Evolutionary conservation across 2,797 vertebrate genomes (phyloP).

Genomic region (Nothura maculosa): DNA sequence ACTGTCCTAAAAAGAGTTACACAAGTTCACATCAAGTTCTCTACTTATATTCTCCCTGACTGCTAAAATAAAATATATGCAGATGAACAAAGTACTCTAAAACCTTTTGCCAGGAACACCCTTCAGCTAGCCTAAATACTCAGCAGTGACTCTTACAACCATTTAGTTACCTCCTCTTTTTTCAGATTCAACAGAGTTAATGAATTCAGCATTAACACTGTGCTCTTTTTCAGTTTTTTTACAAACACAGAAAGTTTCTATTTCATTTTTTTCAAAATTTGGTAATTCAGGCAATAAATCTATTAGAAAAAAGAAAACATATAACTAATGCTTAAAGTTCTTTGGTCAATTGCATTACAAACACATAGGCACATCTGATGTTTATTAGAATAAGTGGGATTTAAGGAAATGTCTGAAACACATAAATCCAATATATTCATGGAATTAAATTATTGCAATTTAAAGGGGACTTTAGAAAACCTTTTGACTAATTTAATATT

Average conservation of each 20-base stretch:
- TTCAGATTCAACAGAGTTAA: neutral
- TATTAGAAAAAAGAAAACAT: neutral
- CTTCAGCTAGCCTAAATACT: accelerated
- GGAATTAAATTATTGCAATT: neutral
- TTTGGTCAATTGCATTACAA: neutral
- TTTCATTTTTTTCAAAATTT: neutral
- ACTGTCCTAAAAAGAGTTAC: neutral
- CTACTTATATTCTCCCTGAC: neutral
- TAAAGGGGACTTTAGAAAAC: neutral
- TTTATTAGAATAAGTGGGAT: neutral
- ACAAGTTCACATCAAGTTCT: neutral
- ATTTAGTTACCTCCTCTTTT: neutral
- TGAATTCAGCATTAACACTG: neutral
- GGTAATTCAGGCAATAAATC: neutral
- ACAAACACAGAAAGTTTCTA: neutral
- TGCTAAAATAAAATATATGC: neutral
- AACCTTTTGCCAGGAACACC: neutral
- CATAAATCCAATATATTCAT: neutral
- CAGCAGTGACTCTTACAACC: neutral
- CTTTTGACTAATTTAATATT: neutral
- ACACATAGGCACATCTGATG: neutral
- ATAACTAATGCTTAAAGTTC: neutral
- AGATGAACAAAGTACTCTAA: neutral
- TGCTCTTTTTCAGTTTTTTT: neutral
- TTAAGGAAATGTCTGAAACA: neutral